These are phyloP conservation scores for Drosophila cardini DNA, from an alignment of 1,140 invertebrate species.

Conservation along the genomic window DNA sequence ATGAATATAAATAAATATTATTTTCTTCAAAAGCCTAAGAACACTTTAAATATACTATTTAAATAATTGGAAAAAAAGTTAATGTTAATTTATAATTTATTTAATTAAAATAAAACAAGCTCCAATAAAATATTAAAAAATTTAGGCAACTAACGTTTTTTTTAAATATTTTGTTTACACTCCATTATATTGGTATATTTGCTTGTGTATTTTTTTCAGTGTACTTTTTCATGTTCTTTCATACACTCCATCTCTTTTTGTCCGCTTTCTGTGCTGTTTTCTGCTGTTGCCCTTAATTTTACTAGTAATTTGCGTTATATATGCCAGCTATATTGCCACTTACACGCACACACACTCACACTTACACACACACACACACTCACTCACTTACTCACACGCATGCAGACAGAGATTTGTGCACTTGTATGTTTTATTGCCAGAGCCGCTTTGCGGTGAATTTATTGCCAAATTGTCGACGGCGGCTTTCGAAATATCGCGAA, in stretches of 20 bases:
- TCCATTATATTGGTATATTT: too few relatives aligned
- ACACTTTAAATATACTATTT: too few relatives aligned
- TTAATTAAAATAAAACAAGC: too few relatives aligned
- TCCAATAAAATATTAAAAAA: too few relatives aligned
- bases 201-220: background rate
- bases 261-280: background rate
- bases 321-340: constrained; percentile 31
- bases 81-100: too few relatives aligned
- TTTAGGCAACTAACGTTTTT: too few relatives aligned
- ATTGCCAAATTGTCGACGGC: constrained; percentile 75
- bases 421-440: constrained; percentile 76
- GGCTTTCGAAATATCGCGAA: constrained; percentile 74
- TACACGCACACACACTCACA: constrained; percentile 18
- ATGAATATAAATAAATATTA: too few relatives aligned
- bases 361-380: background rate
- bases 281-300: constrained; percentile 32
- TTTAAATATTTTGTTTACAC: too few relatives aligned
- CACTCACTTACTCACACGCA: constrained; percentile 4
- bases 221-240: background rate
- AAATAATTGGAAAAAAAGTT: too few relatives aligned
- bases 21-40: too few relatives aligned
- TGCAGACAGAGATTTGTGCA: constrained; percentile 46
- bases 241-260: background rate
- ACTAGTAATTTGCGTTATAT: constrained; percentile 39
- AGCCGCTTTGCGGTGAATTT: constrained; percentile 75